These are phyloP conservation scores for Harpegnathos saltator DNA, from an alignment of 1,140 invertebrate species.

Conservation along the genomic window DNA sequence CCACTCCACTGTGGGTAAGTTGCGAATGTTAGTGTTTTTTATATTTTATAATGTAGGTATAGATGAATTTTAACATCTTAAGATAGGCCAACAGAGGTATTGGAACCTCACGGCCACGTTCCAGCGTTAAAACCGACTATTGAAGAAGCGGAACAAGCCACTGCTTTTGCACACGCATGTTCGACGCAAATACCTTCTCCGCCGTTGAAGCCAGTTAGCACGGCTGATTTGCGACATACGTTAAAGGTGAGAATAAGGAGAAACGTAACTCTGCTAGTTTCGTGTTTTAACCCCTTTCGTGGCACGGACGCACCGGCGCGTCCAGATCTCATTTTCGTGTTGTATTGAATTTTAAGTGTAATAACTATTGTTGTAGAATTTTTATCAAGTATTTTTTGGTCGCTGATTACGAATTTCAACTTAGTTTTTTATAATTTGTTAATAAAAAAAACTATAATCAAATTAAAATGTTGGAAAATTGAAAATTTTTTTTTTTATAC, in stretches of 20 bases:
- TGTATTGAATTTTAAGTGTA: too few species aligned
- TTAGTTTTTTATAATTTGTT: too few species aligned
- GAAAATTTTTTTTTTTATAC: too few species aligned
- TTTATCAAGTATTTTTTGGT: too few species aligned
- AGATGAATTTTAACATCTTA: slow-evolving; percentile 9
- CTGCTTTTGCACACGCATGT: slow-evolving; percentile 83
- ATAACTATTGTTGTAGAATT: too few species aligned
- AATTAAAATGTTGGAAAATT: too few species aligned
- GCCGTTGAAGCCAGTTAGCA: slow-evolving; percentile 77
- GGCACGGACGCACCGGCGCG: too few species aligned
- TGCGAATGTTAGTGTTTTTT: not conserved
- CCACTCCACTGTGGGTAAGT: slow-evolving; percentile 67
- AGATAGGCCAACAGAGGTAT: slow-evolving; percentile 75
- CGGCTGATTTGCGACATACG: slow-evolving; percentile 81
- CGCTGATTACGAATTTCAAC: too few species aligned
- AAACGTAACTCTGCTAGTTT: not conserved
- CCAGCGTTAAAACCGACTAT: slow-evolving; percentile 79
- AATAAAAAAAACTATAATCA: too few species aligned
- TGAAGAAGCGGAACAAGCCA: slow-evolving; percentile 83
- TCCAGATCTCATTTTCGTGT: too few species aligned
- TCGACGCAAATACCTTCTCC: slow-evolving; percentile 79
- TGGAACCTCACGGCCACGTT: slow-evolving; percentile 82
- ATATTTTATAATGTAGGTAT: not conserved
- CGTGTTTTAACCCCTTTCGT: slow-evolving; percentile 4
- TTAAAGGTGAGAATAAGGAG: slow-evolving; percentile 76